A percentile compares a stretch with the other conserved stretches of the same genome.
Evolutionary conservation across 1,140 invertebrate species (phyloP).

Genomic region (Caerostris darwini): DNA sequence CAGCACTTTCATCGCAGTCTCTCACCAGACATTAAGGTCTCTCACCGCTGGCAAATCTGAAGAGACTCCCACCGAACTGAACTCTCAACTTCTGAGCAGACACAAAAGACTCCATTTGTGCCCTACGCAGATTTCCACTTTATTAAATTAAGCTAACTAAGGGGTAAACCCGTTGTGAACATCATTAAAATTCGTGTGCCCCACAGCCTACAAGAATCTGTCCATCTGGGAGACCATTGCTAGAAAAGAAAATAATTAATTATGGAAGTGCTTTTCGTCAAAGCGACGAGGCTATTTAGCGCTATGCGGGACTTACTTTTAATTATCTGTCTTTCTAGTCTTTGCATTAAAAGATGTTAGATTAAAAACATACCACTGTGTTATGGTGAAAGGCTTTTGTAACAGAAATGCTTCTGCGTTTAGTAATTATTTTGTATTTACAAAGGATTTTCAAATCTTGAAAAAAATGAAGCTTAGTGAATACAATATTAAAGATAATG

Average conservation of each 20-base stretch:
- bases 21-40: too few species aligned
- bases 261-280: background rate
- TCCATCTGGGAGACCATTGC: background rate
- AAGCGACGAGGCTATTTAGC: background rate
- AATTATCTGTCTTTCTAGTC: background rate
- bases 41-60: too few species aligned
- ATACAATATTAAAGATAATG: too few species aligned
- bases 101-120: conserved; percentile 3
- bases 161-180: conserved; percentile 15
- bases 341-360: background rate
- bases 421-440: too few species aligned
- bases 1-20: too few species aligned
- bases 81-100: background rate
- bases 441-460: too few species aligned
- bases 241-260: conserved; percentile 47
- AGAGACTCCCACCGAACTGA: too few species aligned
- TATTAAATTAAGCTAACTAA: conserved; percentile 44
- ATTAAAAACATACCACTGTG: too few species aligned
- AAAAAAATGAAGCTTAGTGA: too few species aligned
- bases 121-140: background rate
- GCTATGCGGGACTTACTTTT: background rate
- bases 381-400: too few species aligned
- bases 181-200: conserved; percentile 16
- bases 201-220: background rate
- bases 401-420: too few species aligned